Base-by-base conservation (phyloP, 2,888 invertebrate genomes). In the Steromphala cineraria region DNA sequence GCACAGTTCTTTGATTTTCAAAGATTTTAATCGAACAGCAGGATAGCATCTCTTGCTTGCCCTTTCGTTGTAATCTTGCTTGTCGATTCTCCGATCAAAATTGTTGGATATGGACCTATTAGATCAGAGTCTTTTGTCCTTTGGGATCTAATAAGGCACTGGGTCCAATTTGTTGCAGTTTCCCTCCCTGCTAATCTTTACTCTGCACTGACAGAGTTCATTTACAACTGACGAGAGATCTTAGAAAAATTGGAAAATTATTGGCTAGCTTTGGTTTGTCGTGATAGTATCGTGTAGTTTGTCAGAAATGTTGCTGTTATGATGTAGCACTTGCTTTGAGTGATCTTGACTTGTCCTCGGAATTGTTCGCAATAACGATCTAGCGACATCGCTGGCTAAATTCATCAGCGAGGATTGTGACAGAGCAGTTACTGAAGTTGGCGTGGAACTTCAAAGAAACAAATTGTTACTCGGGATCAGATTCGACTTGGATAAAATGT, bases 211-310 rank as follows among this genome's bases (percentile, higher is more conserved):
- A 40, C 71, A 71, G 71, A 24, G 62, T 71, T 31, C 31, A 71
- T 71, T 71, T 71, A n/a, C 28, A 31, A 71, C 71, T 71, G 71
- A 40, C 36, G 71, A 71, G 31, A 71, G 71, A 71, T 71, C 40
- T 19, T 36, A 62, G 24, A 62, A 62, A 62, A 62, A 62, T 62
- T 62, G 62, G 62, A 62, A 62, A 62, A 62, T 62, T 62, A 62
- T 62, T 62, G 62, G 62, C 13, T 21, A 28, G 28, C 24, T 24
- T 24, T 62, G 28, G 28, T 28, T 28, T 28, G 28, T 62, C 24
- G 24, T 62, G 62, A 62, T 62, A 62, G 28, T 28, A 62, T 62
- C 62, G 28, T 62, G 62, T 28, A 62, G 28, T 28, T 15, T 62
- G 62, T 28, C 24, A 28, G 19, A 24, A 15, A 62, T 21, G 62